Percentiles rank a stretch among this genome's conserved stretches.
These are phyloP conservation scores for Phorcus lineatus DNA, from an alignment of 2,888 invertebrate genomes.

Conservation along the genomic window DNA sequence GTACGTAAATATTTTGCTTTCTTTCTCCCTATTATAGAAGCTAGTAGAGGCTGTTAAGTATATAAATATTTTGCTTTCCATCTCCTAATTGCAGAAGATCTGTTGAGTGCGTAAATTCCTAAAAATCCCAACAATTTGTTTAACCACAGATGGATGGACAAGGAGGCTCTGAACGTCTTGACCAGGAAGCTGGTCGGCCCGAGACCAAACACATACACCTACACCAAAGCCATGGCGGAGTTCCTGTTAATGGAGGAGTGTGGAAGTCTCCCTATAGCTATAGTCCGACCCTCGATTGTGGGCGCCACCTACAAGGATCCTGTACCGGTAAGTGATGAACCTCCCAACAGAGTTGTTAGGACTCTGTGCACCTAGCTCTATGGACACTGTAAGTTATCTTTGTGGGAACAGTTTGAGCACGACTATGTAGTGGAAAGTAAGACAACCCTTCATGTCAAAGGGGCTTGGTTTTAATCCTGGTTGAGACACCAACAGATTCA, in stretches of 20 bases:
- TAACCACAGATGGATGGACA: conserved; percentile 77
- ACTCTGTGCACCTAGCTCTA: too few species aligned
- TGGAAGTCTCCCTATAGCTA: conserved; percentile 84
- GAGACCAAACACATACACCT: conserved; percentile 93
- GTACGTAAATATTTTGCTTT: conserved; percentile 59
- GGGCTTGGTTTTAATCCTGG: too few species aligned
- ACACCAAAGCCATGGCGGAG: conserved; percentile 91
- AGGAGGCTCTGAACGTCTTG: conserved; percentile 75
- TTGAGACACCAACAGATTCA: too few species aligned
- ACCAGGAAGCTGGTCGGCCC: conserved; percentile 79
- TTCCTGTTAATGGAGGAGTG: conserved; percentile 85
- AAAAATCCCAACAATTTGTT: too few species aligned
- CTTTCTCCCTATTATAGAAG: too few species aligned
- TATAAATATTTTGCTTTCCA: conserved; percentile 45
- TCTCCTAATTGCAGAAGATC: conserved; percentile 59
- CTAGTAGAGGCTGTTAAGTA: conserved; percentile 76
- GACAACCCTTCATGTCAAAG: too few species aligned
- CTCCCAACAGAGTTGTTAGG: too few species aligned
- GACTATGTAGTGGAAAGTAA: too few species aligned
- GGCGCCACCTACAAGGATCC: conserved; percentile 81
- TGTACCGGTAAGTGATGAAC: conserved; percentile 71
- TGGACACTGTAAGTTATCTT: too few species aligned
- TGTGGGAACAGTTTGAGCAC: too few species aligned
- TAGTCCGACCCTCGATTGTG: conserved; percentile 94
- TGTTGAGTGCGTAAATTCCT: too few species aligned